A percentile compares a stretch with the other conserved stretches of the same genome.
Evolutionary conservation across 2,113 vertebrate species (phyloP).

Genomic region (Alexandromys fortis): DNA sequence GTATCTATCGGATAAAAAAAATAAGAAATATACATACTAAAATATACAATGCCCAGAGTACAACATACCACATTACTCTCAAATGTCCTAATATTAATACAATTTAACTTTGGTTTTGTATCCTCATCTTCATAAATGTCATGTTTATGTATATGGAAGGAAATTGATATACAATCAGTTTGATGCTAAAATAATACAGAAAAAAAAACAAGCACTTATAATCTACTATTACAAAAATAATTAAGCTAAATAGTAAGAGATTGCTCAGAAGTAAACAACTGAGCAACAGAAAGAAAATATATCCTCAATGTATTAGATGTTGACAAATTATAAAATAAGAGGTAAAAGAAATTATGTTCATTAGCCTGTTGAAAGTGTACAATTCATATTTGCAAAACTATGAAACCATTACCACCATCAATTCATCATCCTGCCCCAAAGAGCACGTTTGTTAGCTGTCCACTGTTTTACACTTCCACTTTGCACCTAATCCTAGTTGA

Average conservation of each 20-base stretch:
- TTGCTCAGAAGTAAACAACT: neutral
- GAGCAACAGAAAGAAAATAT: neutral
- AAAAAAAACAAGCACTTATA: neutral
- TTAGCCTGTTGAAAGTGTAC: neutral
- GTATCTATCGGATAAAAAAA: neutral
- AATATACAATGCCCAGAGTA: neutral
- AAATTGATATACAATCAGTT: neutral
- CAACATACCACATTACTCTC: neutral
- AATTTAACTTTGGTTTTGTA: neutral
- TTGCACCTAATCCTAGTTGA: neutral
- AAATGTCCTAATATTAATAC: neutral
- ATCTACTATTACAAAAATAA: neutral
- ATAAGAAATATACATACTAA: neutral
- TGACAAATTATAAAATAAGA: neutral
- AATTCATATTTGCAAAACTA: slow-evolving; percentile 27
- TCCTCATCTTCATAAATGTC: neutral
- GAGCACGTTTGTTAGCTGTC: neutral
- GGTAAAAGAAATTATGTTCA: neutral
- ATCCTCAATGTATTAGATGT: neutral
- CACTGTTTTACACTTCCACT: neutral
- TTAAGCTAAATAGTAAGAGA: neutral
- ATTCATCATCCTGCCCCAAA: neutral
- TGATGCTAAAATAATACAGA: neutral
- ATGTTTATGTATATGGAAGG: neutral
- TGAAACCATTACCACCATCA: neutral